Base-by-base conservation (phyloP, 1,140 invertebrate species). In the Camponotus floridanus region DNA sequence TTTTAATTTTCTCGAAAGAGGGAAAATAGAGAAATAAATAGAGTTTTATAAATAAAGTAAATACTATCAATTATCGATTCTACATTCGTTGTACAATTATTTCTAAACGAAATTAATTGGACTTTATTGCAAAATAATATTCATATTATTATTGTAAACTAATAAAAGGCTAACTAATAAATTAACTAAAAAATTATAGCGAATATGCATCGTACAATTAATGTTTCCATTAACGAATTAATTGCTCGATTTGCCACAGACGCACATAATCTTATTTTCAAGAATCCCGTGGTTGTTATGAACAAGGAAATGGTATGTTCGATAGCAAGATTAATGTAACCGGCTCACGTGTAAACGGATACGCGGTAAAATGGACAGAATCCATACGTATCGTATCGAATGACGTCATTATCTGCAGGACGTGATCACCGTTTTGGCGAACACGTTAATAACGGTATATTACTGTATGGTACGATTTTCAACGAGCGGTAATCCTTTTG, bases 341-440 rank as follows among this genome's bases (percentile, higher is more conserved):
- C 18, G 26, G 45, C 65, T 59, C 61, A 31, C 62, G 42, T 81
- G 76, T 71, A 76, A 88, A 76, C 85, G 84, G 86, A 80, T 86
- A 64, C 76, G 68, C 51, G 76, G 74, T 67, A 73, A 88, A 88
- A 88, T 86, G 68, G 33, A 73, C 76, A 74, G 85, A 80, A 39
- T 78, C 59, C 59, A 76, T 68, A 65, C 55, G 57, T 85, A 76
- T 76, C 45, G 67, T 81, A 88, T 83, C 86, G 76, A 76, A 76
- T 67, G 57, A 76, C 78, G 31, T 86, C 42, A 88, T 88, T 87
- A 83, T 57, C 76, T 76, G 71, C 42, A 57, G 59, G 86, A 78
- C n/a, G 48, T 65, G 45, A 76, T 85, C 81, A 67, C 39, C 65
- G 26, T 73, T 87, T 79, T 31, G 62, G 81, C 68, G 68, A 74